These are phyloP conservation scores for Antheraea mylitta DNA, from an alignment of 1,140 invertebrate species.

Conservation along the genomic window DNA sequence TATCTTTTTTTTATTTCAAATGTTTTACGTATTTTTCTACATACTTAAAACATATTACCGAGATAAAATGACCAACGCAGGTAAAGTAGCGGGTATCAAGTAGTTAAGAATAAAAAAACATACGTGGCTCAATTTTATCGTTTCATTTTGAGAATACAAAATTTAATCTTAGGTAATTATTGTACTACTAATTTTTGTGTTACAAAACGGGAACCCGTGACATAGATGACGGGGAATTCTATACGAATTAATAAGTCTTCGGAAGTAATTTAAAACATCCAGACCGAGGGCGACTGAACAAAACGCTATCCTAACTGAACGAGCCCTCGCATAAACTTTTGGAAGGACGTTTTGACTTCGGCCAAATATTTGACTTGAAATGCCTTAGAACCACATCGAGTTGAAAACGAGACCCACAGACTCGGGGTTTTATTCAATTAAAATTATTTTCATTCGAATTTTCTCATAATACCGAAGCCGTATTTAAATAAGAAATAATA, in stretches of 20 bases:
- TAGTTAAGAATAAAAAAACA: no score
- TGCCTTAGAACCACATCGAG: conserved; percentile 21
- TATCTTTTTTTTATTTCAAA: no score
- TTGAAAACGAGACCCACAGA: conserved; percentile 3
- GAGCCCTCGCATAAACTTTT: neutral
- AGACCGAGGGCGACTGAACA: neutral
- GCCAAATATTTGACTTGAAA: conserved; percentile 57
- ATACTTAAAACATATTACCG: no score
- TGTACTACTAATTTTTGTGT: no score
- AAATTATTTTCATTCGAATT: conserved; percentile 5
- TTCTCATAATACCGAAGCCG: neutral
- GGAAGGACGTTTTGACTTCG: conserved; percentile 31
- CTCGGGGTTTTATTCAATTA: conserved; percentile 7
- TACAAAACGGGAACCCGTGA: neutral
- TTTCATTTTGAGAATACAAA: no score
- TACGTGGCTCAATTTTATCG: no score
- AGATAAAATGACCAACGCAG: no score
- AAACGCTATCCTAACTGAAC: neutral
- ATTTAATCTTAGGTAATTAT: no score
- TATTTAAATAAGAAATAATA: conserved; percentile 4
- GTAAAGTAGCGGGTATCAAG: no score
- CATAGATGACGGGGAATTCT: neutral
- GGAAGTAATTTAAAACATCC: conserved; percentile 1
- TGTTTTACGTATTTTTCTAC: no score
- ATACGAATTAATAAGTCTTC: neutral